phyloP scores from a whole-genome alignment of 37 sponge, comb jelly and placozoan genomes.

The Chondrosia reniformis region DNA sequence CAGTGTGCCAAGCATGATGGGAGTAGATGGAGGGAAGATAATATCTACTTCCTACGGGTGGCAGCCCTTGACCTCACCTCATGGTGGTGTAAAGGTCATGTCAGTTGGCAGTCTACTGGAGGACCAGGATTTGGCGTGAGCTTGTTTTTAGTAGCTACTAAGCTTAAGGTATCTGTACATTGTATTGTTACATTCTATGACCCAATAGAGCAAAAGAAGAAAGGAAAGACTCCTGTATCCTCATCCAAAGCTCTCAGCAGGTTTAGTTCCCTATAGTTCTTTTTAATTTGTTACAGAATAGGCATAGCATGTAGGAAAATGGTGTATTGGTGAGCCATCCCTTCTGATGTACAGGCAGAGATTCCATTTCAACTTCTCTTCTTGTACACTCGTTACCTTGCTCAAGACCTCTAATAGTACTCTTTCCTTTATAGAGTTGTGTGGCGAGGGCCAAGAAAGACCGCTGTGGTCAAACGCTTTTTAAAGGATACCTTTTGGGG shows the following conservation, averaged over 20 bases:
- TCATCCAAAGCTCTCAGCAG: no score
- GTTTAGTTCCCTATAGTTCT: no score
- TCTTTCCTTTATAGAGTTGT: slow-evolving; percentile 46
- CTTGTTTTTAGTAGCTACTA: no score
- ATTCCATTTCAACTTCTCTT: not conserved
- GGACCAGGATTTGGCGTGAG: slow-evolving; percentile 56
- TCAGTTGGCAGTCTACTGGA: slow-evolving; percentile 68
- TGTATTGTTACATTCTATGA: no score
- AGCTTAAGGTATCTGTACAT: no score
- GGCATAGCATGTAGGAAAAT: no score
- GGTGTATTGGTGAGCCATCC: no score
- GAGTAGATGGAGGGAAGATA: slow-evolving; percentile 47
- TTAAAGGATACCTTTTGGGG: slow-evolving; percentile 93
- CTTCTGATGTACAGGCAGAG: not conserved
- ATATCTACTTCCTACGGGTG: slow-evolving; percentile 80
- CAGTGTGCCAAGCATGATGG: slow-evolving; percentile 72
- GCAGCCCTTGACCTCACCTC: slow-evolving; percentile 74
- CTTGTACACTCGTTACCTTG: not conserved
- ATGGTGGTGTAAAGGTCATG: slow-evolving; percentile 75
- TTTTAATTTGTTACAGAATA: no score
- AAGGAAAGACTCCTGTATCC: no score
- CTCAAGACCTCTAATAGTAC: not conserved
- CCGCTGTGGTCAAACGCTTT: slow-evolving; percentile 81
- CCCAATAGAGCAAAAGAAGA: no score
- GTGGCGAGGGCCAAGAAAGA: slow-evolving; percentile 94